A percentile compares a stretch with the other conserved stretches of the same genome.
Evolutionary conservation across 2,113 vertebrate genomes (phyloP).

Genomic region (Probosciger aterrimus): DNA sequence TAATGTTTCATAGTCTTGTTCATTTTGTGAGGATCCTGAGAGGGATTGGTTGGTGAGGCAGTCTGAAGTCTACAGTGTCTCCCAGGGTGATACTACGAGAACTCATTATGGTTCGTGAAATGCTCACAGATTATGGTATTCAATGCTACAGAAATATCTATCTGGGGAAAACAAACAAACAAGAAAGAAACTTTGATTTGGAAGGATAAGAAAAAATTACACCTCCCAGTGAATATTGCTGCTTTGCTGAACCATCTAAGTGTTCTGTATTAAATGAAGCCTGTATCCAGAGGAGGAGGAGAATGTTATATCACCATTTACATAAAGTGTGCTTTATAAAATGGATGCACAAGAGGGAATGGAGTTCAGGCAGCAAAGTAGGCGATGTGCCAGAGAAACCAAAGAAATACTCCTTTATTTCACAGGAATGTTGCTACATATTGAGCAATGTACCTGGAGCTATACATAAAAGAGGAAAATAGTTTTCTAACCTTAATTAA

Average conservation of each 20-base stretch:
- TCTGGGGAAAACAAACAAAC: not conserved
- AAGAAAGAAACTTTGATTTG: not conserved
- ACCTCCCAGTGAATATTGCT: not conserved
- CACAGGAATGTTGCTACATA: not conserved
- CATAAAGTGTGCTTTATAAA: not conserved
- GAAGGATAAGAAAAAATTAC: not conserved
- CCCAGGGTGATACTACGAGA: not conserved
- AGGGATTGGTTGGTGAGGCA: not conserved
- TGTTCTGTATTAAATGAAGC: not conserved
- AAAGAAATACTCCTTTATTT: not conserved
- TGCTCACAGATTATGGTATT: not conserved
- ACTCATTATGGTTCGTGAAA: not conserved
- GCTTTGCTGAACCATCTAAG: not conserved
- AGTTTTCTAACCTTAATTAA: not conserved
- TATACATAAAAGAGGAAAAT: not conserved
- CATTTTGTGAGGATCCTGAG: not conserved
- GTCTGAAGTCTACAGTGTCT: not conserved
- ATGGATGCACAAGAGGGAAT: not conserved
- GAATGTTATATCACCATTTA: not conserved
- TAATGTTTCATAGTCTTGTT: conserved; percentile 17
- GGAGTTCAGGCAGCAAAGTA: not conserved
- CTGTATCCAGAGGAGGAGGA: not conserved
- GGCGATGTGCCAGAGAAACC: not conserved
- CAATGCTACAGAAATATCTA: not conserved
- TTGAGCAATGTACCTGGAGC: not conserved